Evolutionary conservation across 2,797 vertebrate genomes (phyloP).

Genomic region (Labroides dimidiatus): DNA sequence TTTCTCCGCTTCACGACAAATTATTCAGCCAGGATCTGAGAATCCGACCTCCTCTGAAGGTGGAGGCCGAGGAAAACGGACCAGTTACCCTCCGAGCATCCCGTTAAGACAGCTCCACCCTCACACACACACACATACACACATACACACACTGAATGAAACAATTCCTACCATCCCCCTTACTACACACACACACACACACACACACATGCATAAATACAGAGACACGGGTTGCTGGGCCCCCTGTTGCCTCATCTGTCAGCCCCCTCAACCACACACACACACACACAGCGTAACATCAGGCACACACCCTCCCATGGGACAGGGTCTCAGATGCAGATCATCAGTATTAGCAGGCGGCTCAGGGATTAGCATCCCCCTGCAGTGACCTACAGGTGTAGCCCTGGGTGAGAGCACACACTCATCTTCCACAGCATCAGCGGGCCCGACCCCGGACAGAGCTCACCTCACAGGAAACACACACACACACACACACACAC

Average conservation of each 20-base stretch:
- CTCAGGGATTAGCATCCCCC: constrained; percentile 84
- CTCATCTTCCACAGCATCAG: constrained; percentile 78
- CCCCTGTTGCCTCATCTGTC: constrained; percentile 83
- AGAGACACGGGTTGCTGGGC: constrained; percentile 77
- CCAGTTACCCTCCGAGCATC: constrained; percentile 69
- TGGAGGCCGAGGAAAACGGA: constrained; percentile 64
- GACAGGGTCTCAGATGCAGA: constrained; percentile 87
- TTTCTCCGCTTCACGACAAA: constrained; percentile 77
- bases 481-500: constrained; percentile 36
- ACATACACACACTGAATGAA: constrained; percentile 43
- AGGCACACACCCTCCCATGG: constrained; percentile 65
- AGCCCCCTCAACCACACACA: constrained; percentile 64
- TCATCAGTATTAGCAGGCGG: constrained; percentile 84
- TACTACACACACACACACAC: constrained; percentile 13
- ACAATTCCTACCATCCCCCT: constrained; percentile 46
- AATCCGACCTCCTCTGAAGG: constrained; percentile 41
- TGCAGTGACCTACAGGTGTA: constrained; percentile 87
- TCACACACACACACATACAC: constrained; percentile 24
- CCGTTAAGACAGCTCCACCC: constrained; percentile 69
- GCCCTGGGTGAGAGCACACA: constrained; percentile 85
- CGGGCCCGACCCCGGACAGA: constrained; percentile 37
- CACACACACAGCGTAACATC: constrained; percentile 26
- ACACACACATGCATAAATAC: too few species aligned
- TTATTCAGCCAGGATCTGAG: constrained; percentile 78
- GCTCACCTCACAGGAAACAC: constrained; percentile 48